phyloP scores from a whole-genome alignment of 1,140 invertebrate genomes.

The Aphis gossypii region DNA sequence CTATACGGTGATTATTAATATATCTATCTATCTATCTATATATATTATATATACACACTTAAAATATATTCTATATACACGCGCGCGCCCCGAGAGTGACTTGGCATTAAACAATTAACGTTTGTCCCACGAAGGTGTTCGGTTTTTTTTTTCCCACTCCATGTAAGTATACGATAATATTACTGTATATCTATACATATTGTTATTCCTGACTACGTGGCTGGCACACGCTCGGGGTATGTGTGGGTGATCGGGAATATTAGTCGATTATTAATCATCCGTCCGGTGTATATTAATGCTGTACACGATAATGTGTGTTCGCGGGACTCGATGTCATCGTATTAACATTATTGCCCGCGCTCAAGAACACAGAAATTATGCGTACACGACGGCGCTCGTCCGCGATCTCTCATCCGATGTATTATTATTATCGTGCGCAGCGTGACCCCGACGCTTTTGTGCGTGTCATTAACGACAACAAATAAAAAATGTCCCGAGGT shows the following conservation, averaged over 20 bases:
- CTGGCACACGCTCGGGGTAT: background rate
- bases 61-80: background rate
- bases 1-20: too few species aligned
- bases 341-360: background rate
- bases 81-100: background rate
- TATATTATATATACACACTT: background rate
- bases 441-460: background rate
- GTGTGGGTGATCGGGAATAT: constrained; percentile 35
- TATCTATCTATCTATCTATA: too few species aligned
- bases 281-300: background rate
- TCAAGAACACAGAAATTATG: background rate
- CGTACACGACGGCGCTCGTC: background rate
- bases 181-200: background rate
- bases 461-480: background rate
- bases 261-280: constrained; percentile 41
- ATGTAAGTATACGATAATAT: background rate
- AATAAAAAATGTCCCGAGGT: background rate
- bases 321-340: background rate
- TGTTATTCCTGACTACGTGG: background rate
- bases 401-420: background rate
- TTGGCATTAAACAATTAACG: constrained; percentile 53
- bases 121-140: constrained; percentile 29
- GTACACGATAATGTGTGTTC: background rate
- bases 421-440: background rate
- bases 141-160: background rate